Evolutionary conservation across 2,797 vertebrate genomes (phyloP).

Genomic region (Vultur gryphus): DNA sequence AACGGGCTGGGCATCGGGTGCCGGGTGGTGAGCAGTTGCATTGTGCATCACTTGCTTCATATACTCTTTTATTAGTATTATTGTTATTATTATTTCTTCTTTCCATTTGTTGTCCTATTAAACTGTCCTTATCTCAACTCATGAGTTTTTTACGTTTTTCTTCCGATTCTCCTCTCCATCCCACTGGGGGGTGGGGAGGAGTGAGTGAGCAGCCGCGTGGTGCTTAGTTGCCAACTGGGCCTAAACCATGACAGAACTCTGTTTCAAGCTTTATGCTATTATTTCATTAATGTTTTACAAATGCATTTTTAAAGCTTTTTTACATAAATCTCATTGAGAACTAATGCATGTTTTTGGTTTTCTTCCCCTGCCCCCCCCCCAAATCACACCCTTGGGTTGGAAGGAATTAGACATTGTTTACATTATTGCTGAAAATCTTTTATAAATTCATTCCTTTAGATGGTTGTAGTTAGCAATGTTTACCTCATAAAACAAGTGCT

Average conservation of each 20-base stretch:
- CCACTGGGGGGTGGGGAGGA: too few species aligned
- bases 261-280: background rate
- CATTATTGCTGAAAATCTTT: background rate
- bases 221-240: too few species aligned
- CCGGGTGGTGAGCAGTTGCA: too few species aligned
- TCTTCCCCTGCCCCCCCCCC: rapidly evolving
- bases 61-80: too few species aligned
- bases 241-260: background rate
- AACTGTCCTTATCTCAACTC: too few species aligned
- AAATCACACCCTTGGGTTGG: background rate
- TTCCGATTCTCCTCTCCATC: too few species aligned
- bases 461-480: conserved; percentile 28
- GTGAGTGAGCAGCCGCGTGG: too few species aligned
- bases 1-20: too few species aligned
- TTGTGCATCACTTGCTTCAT: too few species aligned
- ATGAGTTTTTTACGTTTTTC: too few species aligned
- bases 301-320: background rate
- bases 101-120: too few species aligned
- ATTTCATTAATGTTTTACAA: background rate
- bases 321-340: background rate
- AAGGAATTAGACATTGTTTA: conserved; percentile 38
- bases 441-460: conserved; percentile 18
- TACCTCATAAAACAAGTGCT: conserved; percentile 57
- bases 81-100: too few species aligned
- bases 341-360: background rate